Evolutionary conservation across 2,797 vertebrate genomes (phyloP), one percentile per base, ranked within the genome.

Genomic region (Heteromormyrus szaboi): DNA sequence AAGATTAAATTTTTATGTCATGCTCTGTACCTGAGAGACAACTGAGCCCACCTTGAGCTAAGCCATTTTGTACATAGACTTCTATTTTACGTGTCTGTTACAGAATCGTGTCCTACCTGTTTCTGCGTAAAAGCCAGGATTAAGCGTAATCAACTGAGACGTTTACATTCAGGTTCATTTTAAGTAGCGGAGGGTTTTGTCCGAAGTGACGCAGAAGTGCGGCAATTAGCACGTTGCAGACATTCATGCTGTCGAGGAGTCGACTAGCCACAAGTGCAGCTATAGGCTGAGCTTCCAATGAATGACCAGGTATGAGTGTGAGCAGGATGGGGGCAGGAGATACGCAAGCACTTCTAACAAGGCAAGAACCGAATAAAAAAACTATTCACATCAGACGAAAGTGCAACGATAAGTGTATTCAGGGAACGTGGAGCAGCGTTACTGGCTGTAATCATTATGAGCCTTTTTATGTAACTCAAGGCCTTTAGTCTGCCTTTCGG

Each of bases 1-100:
- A 91, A 91, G 89, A 85, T 50, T 51, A 59, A 85, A 88, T 54
- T 88, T 92, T 91, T 89, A 89, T 88, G 88, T 54, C 56, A 41
- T 89, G 22, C 81, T 88, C 62, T 25, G 7, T 72, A 59, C 84
- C 84, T 37, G 76, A 44, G 37, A 44, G 6, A n/a, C 17, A n/a
- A 44, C 37, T 4, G 72, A 8, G 17, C 6, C 41, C 8, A n/a
- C 19, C 17, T n/a, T n/a, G 6, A 46, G 76, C 76, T 44, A 6
- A 44, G 72, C 6, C 37, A 44, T 19, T 79, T 79, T 44, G 33
- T 44, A 44, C 17, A 1, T 19, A 44, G 7, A 41, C 6, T 79
- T 33, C 4, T 41, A 19, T 44, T 37, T 8, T 79, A 44, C 1
- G 22, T n/a, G 72, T 79, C 72, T 44, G 37, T 4, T 5, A 9